phyloP scores from a whole-genome alignment of 2,113 vertebrate species.

The Lutjanus erythropterus region DNA sequence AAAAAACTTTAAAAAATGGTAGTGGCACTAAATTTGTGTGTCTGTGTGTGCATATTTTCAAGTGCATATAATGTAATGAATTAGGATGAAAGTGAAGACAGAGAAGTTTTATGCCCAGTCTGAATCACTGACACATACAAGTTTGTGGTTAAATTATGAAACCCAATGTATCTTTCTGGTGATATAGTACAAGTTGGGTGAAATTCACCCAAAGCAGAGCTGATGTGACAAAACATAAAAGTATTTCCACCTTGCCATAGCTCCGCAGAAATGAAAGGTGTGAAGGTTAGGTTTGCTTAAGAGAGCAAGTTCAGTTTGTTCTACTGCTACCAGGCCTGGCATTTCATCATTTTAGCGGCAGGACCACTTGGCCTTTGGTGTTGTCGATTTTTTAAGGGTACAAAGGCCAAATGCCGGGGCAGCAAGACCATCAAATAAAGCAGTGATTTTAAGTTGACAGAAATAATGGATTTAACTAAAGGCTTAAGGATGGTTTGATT shows the following conservation, averaged over 20 bases:
- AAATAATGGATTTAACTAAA: too few species aligned
- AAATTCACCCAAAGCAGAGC: background rate
- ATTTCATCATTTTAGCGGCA: too few species aligned
- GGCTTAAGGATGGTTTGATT: too few species aligned
- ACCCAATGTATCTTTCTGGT: too few species aligned
- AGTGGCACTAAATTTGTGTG: background rate
- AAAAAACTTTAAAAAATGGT: background rate
- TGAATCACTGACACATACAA: background rate
- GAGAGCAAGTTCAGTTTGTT: background rate
- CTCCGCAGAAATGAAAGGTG: background rate
- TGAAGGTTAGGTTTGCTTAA: background rate
- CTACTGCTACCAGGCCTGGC: background rate
- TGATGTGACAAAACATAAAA: background rate
- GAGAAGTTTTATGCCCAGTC: background rate
- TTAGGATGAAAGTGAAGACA: conserved; percentile 6
- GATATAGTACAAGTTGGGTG: background rate
- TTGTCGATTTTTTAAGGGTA: too few species aligned
- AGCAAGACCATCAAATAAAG: too few species aligned
- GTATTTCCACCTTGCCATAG: background rate
- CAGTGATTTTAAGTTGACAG: too few species aligned
- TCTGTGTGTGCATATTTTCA: background rate
- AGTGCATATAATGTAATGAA: background rate
- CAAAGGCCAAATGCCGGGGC: too few species aligned
- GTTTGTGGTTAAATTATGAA: too few species aligned
- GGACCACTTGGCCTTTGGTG: too few species aligned